Conservation (phyloP, 2,888 invertebrate genomes). For the Lomographa bimaculata region DNA sequence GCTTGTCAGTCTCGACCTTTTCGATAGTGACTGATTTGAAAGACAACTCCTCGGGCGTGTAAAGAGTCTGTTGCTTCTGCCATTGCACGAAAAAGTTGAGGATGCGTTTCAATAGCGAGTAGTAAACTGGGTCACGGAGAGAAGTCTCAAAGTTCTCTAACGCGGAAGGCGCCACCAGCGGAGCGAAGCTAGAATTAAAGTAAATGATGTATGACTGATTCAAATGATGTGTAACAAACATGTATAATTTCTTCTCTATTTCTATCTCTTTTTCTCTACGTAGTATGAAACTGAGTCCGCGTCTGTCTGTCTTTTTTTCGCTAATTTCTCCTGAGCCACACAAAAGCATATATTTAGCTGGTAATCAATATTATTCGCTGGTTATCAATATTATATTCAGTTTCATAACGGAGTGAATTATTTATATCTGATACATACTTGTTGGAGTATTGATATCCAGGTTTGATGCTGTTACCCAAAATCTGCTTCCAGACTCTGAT, state of each 20-base stretch:
- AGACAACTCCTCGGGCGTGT: slow-evolving; percentile 85
- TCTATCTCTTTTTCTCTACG: too few relatives aligned
- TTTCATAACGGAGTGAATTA: too few relatives aligned
- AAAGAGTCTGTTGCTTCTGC: slow-evolving; percentile 82
- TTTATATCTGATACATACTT: too few relatives aligned
- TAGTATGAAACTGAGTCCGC: too few relatives aligned
- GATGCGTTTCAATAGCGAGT: slow-evolving; percentile 85
- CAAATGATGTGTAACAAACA: too few relatives aligned
- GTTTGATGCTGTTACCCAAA: slow-evolving; percentile 75
- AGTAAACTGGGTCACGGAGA: slow-evolving; percentile 88
- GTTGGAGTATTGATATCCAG: slow-evolving; percentile 40
- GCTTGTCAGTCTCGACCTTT: slow-evolving; percentile 85
- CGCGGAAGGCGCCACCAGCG: slow-evolving; percentile 83
- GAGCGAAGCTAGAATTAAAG: slow-evolving; percentile 54
- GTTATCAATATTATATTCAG: too few relatives aligned
- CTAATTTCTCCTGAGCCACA: too few relatives aligned
- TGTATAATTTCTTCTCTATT: too few relatives aligned
- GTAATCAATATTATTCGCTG: too few relatives aligned
- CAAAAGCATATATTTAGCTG: too few relatives aligned
- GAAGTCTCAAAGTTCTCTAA: slow-evolving; percentile 87
- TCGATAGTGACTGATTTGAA: slow-evolving; percentile 85
- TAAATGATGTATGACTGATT: too few relatives aligned
- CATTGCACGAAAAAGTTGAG: slow-evolving; percentile 82
- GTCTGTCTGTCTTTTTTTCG: too few relatives aligned
- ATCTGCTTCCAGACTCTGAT: slow-evolving; percentile 81